Evolutionary conservation across 2,797 vertebrate genomes (phyloP), one percentile per base, ranked within the genome.

Genomic region (Acropternis orthonyx): DNA sequence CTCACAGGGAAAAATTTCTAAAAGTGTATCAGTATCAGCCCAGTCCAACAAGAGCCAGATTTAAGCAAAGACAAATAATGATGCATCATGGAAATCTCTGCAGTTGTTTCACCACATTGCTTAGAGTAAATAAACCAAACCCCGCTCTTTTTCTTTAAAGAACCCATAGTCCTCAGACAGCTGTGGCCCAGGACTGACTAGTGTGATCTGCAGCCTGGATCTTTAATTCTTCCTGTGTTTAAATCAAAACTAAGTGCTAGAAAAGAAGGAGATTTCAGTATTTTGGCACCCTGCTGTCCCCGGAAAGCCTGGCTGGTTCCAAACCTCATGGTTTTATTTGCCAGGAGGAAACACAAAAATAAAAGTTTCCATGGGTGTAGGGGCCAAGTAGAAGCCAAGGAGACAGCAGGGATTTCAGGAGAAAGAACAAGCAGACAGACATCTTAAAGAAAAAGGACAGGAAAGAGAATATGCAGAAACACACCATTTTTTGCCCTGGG

Each of bases 301-400:
- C 16, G 0, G 61, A 74, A 88, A 68, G 65, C 67, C 68, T 6
- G 27, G 18, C 46, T 84, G 27, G 10, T 85, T 51, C 30, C 54
- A 80, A 41, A 37, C 39, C 7, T 16, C 0, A 0, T 21, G 39
- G 43, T 65, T 77, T 26, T 26, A 49, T 46, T 84, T 81, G 49
- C 71, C 48, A 72, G 74, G 51, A 86, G 63, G 77, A 93, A 91
- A 81, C 44, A 37, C 66, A 78, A 52, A 93, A 84, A 83, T 83
- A 88, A 80, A 85, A 51, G 44, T 85, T 95, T 92, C 76, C 88
- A 65, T 84, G 89, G 77, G 77, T 30, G 66, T 86, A 77, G 61
- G 68, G 56, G 8, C 7, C 87, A 94, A 89, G 93, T 93, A 58
- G 69, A 65, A 86, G 85, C 80, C 79, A 90, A 66, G 3, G 24